These are phyloP conservation scores for Zingel zingel DNA, from an alignment of 2,113 vertebrate species.

Conservation along the genomic window DNA sequence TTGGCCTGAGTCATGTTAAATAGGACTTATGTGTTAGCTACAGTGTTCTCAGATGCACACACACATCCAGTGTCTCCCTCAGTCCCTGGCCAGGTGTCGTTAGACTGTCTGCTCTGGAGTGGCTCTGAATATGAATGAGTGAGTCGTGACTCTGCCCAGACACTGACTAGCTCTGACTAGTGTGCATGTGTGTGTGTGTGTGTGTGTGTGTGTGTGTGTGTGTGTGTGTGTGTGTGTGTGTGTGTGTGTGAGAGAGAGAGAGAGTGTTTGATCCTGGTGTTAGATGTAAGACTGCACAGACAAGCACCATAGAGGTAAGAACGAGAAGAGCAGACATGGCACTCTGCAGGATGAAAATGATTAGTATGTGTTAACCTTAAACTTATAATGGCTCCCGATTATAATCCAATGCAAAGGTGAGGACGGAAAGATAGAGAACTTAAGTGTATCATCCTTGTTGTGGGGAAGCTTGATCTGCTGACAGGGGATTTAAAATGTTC, in stretches of 20 bases:
- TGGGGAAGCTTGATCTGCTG: too few species aligned
- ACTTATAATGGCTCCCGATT: not conserved
- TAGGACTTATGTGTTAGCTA: slow-evolving; percentile 12
- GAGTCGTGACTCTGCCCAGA: slow-evolving; percentile 71
- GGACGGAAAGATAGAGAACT: not conserved
- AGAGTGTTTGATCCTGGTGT: slow-evolving; percentile 17
- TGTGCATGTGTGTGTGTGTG: slow-evolving; percentile 9
- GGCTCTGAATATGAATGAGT: slow-evolving; percentile 77
- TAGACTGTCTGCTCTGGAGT: slow-evolving; percentile 59
- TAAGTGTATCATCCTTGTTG: not conserved
- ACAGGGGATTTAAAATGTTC: not conserved
- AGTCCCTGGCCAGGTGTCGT: slow-evolving; percentile 61
- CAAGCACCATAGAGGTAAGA: not conserved
- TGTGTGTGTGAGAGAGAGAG: not conserved
- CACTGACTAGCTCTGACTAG: not conserved
- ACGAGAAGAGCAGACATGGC: not conserved
- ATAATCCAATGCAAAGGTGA: not conserved
- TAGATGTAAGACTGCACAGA: slow-evolving; percentile 11
- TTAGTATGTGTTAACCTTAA: not conserved
- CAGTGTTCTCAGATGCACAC: not conserved
- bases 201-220: slow-evolving; percentile 17
- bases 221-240: slow-evolving; percentile 28
- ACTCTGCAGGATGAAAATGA: not conserved
- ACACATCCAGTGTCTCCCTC: slow-evolving; percentile 25
- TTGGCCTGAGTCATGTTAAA: slow-evolving; percentile 1